Percentiles rank a stretch among this genome's conserved stretches.
These are phyloP conservation scores for Lepus townsendii DNA, from an alignment of 2,797 vertebrate species.

Conservation along the genomic window DNA sequence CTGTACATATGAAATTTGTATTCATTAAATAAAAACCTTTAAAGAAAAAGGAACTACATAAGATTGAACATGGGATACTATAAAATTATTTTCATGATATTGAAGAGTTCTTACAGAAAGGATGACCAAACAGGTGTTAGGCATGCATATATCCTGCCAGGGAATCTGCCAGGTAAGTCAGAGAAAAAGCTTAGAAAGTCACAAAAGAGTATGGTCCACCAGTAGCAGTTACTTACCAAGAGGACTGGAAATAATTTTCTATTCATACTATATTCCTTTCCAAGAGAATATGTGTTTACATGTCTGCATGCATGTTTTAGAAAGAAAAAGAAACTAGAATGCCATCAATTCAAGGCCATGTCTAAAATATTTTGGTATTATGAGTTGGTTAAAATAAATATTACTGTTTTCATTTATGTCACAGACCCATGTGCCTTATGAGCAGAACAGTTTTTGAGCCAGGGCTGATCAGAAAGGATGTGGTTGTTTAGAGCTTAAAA, in stretches of 20 bases:
- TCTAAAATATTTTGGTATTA: conserved; percentile 66
- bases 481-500: conserved; percentile 68
- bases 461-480: conserved; percentile 56
- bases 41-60: not conserved
- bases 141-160: not conserved
- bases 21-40: too few relatives aligned
- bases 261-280: conserved; percentile 4
- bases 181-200: not conserved
- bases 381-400: conserved; percentile 55
- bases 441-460: conserved; percentile 54
- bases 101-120: not conserved
- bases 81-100: not conserved
- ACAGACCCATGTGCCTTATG: conserved; percentile 27
- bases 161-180: not conserved
- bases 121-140: not conserved
- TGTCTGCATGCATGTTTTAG: not conserved
- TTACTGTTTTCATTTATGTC: conserved; percentile 70
- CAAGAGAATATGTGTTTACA: not conserved
- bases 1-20: too few relatives aligned
- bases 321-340: conserved; percentile 10
- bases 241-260: conserved; percentile 20
- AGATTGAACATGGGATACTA: not conserved
- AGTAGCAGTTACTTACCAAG: conserved; percentile 5
- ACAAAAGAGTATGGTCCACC: not conserved
- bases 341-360: conserved; percentile 5